Conservation (phyloP, 2,888 invertebrate genomes). For the Noctua comes region DNA sequence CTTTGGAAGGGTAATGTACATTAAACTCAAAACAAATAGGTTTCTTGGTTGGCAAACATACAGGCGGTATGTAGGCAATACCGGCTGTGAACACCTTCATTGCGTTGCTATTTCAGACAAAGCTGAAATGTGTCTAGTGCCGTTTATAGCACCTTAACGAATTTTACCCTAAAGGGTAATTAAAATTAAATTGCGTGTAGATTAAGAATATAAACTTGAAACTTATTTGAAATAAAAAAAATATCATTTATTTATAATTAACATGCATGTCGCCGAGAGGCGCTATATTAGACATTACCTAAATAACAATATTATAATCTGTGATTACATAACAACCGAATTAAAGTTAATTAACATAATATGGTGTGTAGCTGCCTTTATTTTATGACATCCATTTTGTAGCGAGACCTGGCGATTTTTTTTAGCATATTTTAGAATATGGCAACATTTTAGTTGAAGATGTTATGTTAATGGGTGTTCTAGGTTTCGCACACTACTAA, state of each 20-base stretch:
- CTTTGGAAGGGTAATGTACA: background rate
- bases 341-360: conserved; percentile 60
- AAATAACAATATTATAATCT: conserved; percentile 63
- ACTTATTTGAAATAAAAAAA: conserved; percentile 40
- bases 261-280: conserved; percentile 46
- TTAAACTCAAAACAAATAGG: background rate
- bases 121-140: no score
- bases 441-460: background rate
- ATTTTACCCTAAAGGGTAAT: background rate
- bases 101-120: no score
- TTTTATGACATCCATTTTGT: conserved; percentile 32
- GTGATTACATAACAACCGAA: conserved; percentile 66
- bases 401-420: conserved; percentile 24
- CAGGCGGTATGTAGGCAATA: background rate
- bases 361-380: conserved; percentile 63
- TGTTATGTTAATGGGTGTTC: no score
- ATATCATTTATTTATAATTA: conserved; percentile 44
- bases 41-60: background rate
- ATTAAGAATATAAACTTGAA: conserved; percentile 21
- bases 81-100: no score
- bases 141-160: background rate
- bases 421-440: background rate
- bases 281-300: conserved; percentile 30
- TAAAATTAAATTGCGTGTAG: no score
- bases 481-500: conserved; percentile 20